Percentiles rank a stretch among this genome's conserved stretches.
phyloP scores from a whole-genome alignment of 2,888 invertebrate genomes.

The Lissonota sp. region DNA sequence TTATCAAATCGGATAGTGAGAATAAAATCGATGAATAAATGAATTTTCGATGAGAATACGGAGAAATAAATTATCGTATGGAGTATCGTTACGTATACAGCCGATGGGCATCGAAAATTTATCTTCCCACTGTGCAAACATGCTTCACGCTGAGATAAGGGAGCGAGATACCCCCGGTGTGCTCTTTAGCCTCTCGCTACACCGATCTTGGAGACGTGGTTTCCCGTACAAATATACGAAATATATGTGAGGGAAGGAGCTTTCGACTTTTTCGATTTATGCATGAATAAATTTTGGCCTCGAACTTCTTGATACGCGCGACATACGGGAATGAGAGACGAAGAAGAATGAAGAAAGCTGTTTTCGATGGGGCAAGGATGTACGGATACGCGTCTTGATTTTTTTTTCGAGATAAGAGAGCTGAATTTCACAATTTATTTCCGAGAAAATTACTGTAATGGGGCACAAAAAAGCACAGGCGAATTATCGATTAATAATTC shows the following conservation, averaged over 20 bases:
- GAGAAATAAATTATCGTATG: slow-evolving; percentile 15
- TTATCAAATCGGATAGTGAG: neutral
- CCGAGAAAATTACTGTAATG: no score
- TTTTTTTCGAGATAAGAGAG: no score
- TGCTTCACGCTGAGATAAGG: slow-evolving; percentile 23
- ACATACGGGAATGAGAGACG: neutral
- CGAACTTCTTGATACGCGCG: neutral
- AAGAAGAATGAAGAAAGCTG: neutral
- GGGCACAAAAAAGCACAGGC: no score
- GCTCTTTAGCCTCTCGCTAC: neutral
- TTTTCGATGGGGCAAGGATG: neutral
- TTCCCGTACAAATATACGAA: slow-evolving; percentile 20
- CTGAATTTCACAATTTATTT: no score
- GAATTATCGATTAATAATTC: no score
- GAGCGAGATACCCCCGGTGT: neutral
- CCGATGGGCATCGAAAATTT: slow-evolving; percentile 1
- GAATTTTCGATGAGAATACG: slow-evolving; percentile 23
- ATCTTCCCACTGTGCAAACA: slow-evolving; percentile 21
- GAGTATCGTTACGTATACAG: neutral
- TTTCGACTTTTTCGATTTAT: slow-evolving; percentile 21
- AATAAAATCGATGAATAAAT: slow-evolving; percentile 39
- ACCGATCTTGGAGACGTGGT: neutral
- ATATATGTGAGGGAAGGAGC: slow-evolving; percentile 17
- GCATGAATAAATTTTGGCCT: slow-evolving; percentile 39
- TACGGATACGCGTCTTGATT: no score